Evolutionary conservation across 2,797 vertebrate genomes (phyloP), one percentile per base, ranked within the genome.

Genomic region (Sparidentex hasta): DNA sequence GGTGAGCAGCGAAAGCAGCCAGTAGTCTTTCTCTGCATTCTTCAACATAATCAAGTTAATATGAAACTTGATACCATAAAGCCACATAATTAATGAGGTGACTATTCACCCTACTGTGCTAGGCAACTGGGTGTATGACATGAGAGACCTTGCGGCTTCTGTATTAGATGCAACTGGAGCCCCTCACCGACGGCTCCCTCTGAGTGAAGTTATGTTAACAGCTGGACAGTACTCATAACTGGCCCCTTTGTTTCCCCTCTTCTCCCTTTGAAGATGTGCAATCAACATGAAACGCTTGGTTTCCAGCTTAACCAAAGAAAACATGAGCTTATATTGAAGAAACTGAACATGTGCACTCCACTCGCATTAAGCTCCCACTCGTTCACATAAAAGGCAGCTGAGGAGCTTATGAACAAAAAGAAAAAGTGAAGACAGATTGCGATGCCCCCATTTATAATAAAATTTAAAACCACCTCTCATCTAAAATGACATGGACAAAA

Each of bases 391-490:
- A 86, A 85, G 75, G 82, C 84, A 86, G 87, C 75, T 62, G 65
- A 80, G 85, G 87, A 83, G 83, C 76, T 20, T 74, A 80, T 71
- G 59, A 57, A 74, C 9, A 52, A 81, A 74, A 84, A 66, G 46
- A 80, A 86, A 78, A 38, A 5, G 11, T 56, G 56, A 76, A 86
- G 67, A 83, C 55, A 55, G 82, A 58, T 83, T 76, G 78, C 62
- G 65, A 81, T 56, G 75, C 79, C 74, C 64, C 78, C 59, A 51
- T 77, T 69, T 76, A 43, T 12, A 74, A 84, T 87, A 87, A 79
- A 84, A 91, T 90, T 80, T 94, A 93, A 94, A 94, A 94, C 66
- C 85, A 76, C 64, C 65, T 80, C 55, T 87, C 44, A 58, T 82
- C 73, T 89, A 90, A 94, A 93, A 94, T 65, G 76, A 84, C 76